Base-by-base conservation (phyloP, 2,797 vertebrate genomes). In the Taenioides sp. region DNA sequence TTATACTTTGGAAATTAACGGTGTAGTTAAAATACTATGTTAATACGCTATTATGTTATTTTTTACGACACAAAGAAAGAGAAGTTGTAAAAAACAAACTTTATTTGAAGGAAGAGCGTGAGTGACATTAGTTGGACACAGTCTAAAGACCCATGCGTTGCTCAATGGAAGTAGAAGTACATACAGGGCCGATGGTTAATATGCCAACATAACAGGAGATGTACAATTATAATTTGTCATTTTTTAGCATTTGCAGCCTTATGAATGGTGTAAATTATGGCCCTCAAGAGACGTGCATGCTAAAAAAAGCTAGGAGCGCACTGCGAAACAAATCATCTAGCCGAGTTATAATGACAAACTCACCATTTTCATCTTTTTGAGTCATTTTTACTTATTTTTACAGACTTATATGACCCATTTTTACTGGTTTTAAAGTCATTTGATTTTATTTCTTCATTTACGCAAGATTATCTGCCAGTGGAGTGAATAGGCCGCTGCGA, bases 41-140 rank as follows among this genome's bases (percentile, higher is more conserved):
- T 27, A 27, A 27, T 1, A 27, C 2, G 2, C 25, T 27, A 27
- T 27, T 27, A 27, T 27, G 31, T 34, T 34, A 34, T 34, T 34
- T 34, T 31, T 34, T 7, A 5, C 7, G 6, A 34, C 31, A 34
- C 31, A 34, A 34, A 34, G 31, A 7, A 34, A 34, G 31, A 34
- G 31, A 34, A 34, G 31, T 34, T 34, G 0, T 34, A 34, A 52
- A 2, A 10, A 40, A 40, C 22, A 55, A 55, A 22, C 7, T 70
- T 87, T 84, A 76, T 78, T 88, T 88, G 74, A 83, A 83, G 83
- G 69, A 80, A 73, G 63, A 80, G 76, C 63, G 67, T 27, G 20
- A 87, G 31, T 34, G 31, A 34, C 31, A 47, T 75, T 54, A 60
- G 34, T 67, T 82, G 37, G 5, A 4, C 5, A 58, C 80, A 65